phyloP scores from a whole-genome alignment of 1,140 invertebrate species.

The Aphelenchoides fujianensis region DNA sequence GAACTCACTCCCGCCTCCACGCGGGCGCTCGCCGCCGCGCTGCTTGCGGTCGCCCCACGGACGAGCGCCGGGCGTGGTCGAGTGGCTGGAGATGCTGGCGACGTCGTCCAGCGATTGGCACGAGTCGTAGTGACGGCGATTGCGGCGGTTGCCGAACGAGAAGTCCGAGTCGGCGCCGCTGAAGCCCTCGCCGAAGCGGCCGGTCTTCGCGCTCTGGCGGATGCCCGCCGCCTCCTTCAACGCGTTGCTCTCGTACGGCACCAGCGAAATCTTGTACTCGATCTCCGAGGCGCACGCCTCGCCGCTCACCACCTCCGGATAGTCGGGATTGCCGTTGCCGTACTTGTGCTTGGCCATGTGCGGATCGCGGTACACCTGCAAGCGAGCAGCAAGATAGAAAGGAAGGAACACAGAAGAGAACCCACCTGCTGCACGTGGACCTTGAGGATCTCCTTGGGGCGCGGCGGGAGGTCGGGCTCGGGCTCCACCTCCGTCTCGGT shows the following conservation, averaged over 20 bases:
- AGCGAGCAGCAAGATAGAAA: not conserved
- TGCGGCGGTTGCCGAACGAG: no score
- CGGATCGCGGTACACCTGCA: not conserved
- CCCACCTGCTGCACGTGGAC: conserved; percentile 5
- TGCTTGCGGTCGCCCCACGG: no score
- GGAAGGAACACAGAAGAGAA: no score
- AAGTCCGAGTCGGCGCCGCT: no score
- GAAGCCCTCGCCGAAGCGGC: no score
- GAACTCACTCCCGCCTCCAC: no score
- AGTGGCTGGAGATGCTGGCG: no score
- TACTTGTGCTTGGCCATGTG: not conserved
- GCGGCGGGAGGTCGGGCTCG: not conserved
- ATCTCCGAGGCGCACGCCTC: not conserved
- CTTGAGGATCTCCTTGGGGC: not conserved
- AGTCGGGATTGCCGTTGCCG: not conserved
- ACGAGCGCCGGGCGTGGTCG: no score
- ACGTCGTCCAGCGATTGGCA: no score
- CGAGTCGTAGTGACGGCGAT: no score
- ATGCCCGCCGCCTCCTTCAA: not conserved
- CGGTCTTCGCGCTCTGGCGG: no score
- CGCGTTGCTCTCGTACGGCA: not conserved
- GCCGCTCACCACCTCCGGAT: not conserved
- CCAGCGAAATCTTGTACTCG: not conserved
- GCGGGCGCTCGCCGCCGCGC: no score
- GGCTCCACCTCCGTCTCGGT: not conserved